Evolutionary conservation across 1,140 invertebrate genomes (phyloP).

Genomic region (Papilio glaucus): DNA sequence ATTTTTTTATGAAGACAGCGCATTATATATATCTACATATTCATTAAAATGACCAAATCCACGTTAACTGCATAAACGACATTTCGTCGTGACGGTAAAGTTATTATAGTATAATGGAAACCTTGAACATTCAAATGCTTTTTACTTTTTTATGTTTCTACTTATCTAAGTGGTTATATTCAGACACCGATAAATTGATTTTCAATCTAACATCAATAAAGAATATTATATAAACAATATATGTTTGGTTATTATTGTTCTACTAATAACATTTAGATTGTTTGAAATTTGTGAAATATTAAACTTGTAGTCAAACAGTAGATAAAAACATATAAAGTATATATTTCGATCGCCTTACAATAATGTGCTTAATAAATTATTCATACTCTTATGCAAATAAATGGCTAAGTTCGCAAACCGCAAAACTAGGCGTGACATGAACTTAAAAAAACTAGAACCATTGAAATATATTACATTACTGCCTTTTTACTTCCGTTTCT

Average conservation of each 20-base stretch:
- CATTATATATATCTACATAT: slow-evolving; percentile 15
- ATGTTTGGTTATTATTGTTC: background rate
- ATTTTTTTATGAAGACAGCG: background rate
- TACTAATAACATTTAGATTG: background rate
- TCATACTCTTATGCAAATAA: background rate
- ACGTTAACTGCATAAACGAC: background rate
- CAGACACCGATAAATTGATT: background rate
- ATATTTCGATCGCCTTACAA: background rate
- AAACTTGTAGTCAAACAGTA: background rate
- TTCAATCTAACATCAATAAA: too few relatives aligned
- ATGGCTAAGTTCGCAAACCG: background rate
- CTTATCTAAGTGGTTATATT: background rate
- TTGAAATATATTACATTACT: background rate
- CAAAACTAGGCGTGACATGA: background rate
- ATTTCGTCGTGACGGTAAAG: background rate
- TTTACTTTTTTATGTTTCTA: background rate
- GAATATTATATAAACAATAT: too few relatives aligned
- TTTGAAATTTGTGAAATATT: background rate
- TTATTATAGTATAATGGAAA: background rate
- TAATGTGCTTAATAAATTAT: background rate
- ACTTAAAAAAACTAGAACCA: background rate
- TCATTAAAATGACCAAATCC: background rate
- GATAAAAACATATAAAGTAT: background rate
- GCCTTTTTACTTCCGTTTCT: background rate
- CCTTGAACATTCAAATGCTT: slow-evolving; percentile 1